Evolutionary conservation across 2,888 invertebrate species (phyloP).

Genomic region (Lissonota sp.): DNA sequence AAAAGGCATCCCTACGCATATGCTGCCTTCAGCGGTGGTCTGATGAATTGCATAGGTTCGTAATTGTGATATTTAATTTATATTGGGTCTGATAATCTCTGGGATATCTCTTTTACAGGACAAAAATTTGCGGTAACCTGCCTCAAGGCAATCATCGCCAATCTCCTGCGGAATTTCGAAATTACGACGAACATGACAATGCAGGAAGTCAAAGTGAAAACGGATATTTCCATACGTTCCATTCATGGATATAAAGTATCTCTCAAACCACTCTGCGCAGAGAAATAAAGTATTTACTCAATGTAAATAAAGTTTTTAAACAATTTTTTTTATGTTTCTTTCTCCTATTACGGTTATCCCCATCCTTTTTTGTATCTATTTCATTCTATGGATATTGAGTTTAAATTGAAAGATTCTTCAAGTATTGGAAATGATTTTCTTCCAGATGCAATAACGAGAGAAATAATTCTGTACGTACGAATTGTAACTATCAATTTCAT

Average conservation of each 20-base stretch:
- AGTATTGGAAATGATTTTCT: background rate
- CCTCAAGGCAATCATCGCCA: slow-evolving; percentile 67
- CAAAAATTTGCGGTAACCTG: slow-evolving; percentile 69
- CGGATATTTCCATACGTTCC: background rate
- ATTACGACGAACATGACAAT: background rate
- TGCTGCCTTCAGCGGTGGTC: slow-evolving; percentile 68
- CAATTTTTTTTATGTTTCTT: background rate
- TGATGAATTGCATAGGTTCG: slow-evolving; percentile 66
- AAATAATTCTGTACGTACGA: background rate
- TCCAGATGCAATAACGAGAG: background rate
- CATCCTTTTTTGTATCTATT: no score
- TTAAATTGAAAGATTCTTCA: background rate
- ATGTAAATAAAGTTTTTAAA: background rate
- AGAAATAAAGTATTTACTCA: background rate
- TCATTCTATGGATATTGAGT: no score
- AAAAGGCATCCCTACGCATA: slow-evolving; percentile 65
- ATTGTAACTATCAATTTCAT: background rate
- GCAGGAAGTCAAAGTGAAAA: background rate
- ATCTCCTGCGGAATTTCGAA: slow-evolving; percentile 55
- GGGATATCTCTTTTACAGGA: slow-evolving; percentile 54
- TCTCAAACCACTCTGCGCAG: slow-evolving; percentile 29
- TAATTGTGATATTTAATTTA: background rate
- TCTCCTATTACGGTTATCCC: no score
- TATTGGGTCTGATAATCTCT: background rate
- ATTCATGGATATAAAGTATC: slow-evolving; percentile 50